Conservation (phyloP, 2,797 vertebrate genomes). For the Phrynocephalus vlangalii region DNA sequence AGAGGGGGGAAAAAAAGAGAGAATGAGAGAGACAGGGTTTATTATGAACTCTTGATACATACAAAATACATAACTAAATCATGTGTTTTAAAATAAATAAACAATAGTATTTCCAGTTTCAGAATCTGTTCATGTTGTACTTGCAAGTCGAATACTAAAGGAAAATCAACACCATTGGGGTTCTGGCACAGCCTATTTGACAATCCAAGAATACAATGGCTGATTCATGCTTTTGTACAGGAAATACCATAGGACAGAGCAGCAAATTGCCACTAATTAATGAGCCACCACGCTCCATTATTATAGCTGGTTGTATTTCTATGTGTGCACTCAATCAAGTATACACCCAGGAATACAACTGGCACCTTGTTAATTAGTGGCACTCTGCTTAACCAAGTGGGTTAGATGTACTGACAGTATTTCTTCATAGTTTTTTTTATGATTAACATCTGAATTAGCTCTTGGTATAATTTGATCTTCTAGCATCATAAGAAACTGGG, state of each 20-base stretch:
- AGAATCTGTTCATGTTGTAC: neutral
- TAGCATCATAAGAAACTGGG: neutral
- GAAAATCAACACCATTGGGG: neutral
- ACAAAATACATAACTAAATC: neutral
- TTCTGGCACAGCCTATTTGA: neutral
- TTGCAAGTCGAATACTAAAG: neutral
- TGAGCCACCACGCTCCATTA: too few relatives aligned
- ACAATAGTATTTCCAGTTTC: neutral
- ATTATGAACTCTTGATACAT: slow-evolving; percentile 23
- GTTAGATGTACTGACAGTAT: neutral
- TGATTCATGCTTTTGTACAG: too few relatives aligned
- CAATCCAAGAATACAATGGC: neutral
- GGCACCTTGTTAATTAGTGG: too few relatives aligned
- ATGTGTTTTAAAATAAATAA: accelerated
- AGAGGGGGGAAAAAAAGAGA: slow-evolving; percentile 1
- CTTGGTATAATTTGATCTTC: neutral
- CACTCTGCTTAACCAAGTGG: neutral
- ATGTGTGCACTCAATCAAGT: too few relatives aligned
- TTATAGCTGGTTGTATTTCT: too few relatives aligned
- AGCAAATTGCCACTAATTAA: too few relatives aligned
- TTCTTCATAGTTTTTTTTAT: neutral
- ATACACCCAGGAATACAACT: too few relatives aligned
- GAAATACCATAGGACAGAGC: too few relatives aligned
- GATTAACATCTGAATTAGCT: neutral
- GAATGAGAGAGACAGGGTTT: slow-evolving; percentile 40